Evolutionary conservation across 2,888 invertebrate genomes (phyloP).

Genomic region (Harmothoe impar): DNA sequence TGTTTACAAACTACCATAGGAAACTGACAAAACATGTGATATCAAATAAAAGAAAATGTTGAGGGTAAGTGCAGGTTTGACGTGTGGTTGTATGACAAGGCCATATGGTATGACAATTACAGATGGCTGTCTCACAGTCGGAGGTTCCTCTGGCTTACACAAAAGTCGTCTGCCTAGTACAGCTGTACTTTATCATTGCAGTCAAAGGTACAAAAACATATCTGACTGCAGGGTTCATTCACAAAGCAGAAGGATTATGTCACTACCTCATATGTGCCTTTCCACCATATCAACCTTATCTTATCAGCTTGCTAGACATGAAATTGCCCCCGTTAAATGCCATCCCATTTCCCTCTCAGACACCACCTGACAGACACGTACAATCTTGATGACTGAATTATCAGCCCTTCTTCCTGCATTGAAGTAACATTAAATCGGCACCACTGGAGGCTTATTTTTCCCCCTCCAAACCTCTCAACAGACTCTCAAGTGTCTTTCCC

Average conservation of each 20-base stretch:
- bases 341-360: neutral
- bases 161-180: neutral
- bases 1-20: neutral
- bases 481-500: neutral
- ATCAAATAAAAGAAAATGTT: neutral
- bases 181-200: neutral
- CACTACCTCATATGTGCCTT: neutral
- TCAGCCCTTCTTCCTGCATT: neutral
- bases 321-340: neutral
- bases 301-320: neutral
- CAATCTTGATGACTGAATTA: neutral
- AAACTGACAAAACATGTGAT: neutral
- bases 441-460: neutral
- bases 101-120: conserved; percentile 29
- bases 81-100: conserved; percentile 20
- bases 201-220: neutral
- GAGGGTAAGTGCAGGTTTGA: neutral
- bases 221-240: neutral
- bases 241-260: neutral
- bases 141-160: neutral
- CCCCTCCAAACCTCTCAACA: neutral
- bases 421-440: neutral
- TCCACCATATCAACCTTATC: neutral
- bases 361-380: conserved; percentile 23
- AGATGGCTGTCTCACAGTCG: neutral